Percentiles rank a stretch among this genome's conserved stretches.
phyloP scores from a whole-genome alignment of 2,113 vertebrate genomes.

The Antechinus flavipes region DNA sequence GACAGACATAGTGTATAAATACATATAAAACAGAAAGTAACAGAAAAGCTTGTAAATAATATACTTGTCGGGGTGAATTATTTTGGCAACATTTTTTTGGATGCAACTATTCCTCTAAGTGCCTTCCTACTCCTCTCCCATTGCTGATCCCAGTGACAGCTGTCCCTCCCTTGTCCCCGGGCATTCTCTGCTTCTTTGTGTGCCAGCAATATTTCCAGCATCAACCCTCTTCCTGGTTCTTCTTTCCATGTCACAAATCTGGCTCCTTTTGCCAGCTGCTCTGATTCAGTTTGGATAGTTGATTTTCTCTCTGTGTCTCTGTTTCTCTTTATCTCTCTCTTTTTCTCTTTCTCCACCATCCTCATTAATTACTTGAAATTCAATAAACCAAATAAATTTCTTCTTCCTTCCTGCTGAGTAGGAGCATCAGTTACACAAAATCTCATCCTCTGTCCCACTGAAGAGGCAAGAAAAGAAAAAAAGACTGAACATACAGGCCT shows the following conservation, averaged over 20 bases:
- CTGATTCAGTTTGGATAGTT: conserved; percentile 18
- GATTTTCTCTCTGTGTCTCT: conserved; percentile 19
- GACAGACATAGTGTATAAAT: background rate
- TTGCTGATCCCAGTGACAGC: background rate
- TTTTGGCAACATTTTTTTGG: background rate
- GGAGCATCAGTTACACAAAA: background rate
- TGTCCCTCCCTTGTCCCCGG: background rate
- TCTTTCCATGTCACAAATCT: background rate
- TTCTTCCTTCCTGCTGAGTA: background rate
- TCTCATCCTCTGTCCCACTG: background rate
- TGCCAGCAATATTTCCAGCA: background rate
- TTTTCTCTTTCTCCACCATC: background rate
- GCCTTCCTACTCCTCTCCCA: background rate
- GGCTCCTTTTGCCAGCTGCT: background rate
- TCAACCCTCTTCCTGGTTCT: background rate
- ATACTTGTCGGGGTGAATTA: background rate
- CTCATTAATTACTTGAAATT: background rate
- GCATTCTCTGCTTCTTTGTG: background rate
- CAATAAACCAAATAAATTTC: background rate
- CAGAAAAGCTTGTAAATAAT: background rate
- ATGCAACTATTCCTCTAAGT: background rate
- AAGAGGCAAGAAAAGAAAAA: background rate
- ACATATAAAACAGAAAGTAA: background rate
- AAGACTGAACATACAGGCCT: background rate
- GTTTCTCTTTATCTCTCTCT: background rate